A percentile compares a stretch with the other conserved stretches of the same genome.
Evolutionary conservation across 2,113 vertebrate species (phyloP).

Genomic region (Odontesthes bonariensis): DNA sequence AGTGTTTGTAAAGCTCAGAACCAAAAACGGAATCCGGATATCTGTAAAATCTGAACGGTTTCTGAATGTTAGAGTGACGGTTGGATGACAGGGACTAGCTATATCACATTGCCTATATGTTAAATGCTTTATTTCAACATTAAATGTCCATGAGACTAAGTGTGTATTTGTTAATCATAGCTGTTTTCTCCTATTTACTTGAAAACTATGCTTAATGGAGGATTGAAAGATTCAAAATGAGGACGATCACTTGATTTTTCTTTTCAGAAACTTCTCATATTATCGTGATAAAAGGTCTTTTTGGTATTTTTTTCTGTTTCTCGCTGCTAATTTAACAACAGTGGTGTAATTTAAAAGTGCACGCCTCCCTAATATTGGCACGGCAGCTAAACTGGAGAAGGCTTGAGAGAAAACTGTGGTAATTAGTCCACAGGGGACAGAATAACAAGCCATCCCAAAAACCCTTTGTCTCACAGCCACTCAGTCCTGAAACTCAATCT

Average conservation of each 20-base stretch:
- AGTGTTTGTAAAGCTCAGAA: constrained; percentile 46
- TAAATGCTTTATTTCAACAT: constrained; percentile 52
- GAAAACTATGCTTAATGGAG: constrained; percentile 64
- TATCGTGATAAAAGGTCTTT: not conserved
- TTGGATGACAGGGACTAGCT: constrained; percentile 76
- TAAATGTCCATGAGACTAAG: constrained; percentile 63
- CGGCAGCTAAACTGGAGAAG: constrained; percentile 69
- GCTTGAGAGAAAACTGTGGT: constrained; percentile 73
- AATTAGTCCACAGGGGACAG: constrained; percentile 78
- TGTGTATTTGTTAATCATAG: constrained; percentile 67
- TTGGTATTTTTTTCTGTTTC: constrained; percentile 4
- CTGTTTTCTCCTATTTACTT: constrained; percentile 76
- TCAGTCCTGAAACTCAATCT: constrained; percentile 62
- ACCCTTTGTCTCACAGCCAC: constrained; percentile 69
- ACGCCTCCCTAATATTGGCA: constrained; percentile 65
- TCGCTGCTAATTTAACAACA: constrained; percentile 51
- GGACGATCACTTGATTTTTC: constrained; percentile 58
- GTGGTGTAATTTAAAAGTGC: constrained; percentile 45
- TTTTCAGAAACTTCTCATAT: not conserved
- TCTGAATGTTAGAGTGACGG: constrained; percentile 47
- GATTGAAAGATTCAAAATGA: constrained; percentile 73
- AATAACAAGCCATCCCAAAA: constrained; percentile 71
- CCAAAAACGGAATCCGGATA: constrained; percentile 50
- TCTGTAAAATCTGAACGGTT: constrained; percentile 47
- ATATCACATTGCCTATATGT: constrained; percentile 74